phyloP scores from a whole-genome alignment of 1,140 invertebrate species.

The Dysdera silvatica region DNA sequence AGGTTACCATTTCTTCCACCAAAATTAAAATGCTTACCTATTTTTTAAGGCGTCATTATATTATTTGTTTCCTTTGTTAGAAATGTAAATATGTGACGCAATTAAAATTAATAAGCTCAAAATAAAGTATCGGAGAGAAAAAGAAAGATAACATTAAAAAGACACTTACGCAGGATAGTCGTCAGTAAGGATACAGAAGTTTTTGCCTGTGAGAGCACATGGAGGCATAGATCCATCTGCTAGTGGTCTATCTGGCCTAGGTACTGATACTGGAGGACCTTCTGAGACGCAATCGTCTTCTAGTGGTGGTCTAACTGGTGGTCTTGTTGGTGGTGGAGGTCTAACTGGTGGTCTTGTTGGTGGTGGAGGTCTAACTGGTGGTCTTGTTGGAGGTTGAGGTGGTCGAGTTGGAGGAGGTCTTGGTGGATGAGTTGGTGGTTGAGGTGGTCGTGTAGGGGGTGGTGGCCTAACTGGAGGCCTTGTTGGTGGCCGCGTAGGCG shows the following conservation, averaged over 20 bases:
- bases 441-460: not conserved
- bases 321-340: constrained; percentile 4
- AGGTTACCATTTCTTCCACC: no score
- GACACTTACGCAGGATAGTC: constrained; percentile 36
- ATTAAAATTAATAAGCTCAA: not conserved
- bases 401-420: not conserved
- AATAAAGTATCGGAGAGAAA: not conserved
- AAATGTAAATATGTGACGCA: not conserved
- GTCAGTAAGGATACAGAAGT: constrained; percentile 35
- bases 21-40: no score
- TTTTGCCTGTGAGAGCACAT: constrained; percentile 32
- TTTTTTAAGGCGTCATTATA: no score
- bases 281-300: no score
- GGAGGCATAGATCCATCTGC: constrained; percentile 34
- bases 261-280: no score
- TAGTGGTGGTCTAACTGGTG: constrained; percentile 1
- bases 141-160: not conserved
- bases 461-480: not conserved
- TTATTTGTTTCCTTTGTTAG: not conserved
- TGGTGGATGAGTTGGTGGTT: not conserved
- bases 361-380: not conserved
- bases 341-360: not conserved
- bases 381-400: not conserved
- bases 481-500: not conserved
- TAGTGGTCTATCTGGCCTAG: constrained; percentile 31